Base-by-base conservation (phyloP, 92 coral and sea anemone genomes). In the Ricordea florida region DNA sequence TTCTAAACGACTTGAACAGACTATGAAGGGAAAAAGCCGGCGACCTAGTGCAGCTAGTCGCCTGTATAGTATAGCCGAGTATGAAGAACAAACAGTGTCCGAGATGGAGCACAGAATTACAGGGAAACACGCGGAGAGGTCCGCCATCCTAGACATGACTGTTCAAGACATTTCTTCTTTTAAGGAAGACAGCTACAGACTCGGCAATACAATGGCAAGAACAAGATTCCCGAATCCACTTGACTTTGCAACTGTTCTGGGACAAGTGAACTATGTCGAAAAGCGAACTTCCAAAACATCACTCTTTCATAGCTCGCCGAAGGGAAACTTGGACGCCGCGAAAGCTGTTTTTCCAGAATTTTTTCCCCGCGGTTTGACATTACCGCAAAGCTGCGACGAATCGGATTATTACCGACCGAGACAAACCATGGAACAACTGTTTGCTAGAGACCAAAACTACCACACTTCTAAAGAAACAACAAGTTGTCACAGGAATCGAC, bases 261-360 rank as follows among this genome's bases (percentile, higher is more conserved):
- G 28, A 42, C 7, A 11, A 23, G 68, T 14, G 2, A 4, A 8
- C 17, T 16, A 13, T n/a, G 8, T 64, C 40, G 5, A 28, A 16
- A 17, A 44, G 1, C 6, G 14, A 9, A 13, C 21, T 3, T 16
- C 40, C n/a, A 32, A 7, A 16, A 48, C 31, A 24, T 66, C 45
- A 10, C 32, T 17, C 4, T 25, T 40, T 20, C 69, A 38, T 4
- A 22, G 30, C 14, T 0, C 33, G 16, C 38, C 28, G 35, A 29
- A 22, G 21, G 35, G 25, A 18, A 47, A 33, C 6, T 9, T 48
- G n/a, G 35, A 17, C 9, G 44, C 46, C 32, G 74, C 58, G 10
- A 66, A 31, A 49, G 60, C 46, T n/a, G 22, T 34, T n/a, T 48
- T 66, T 8, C 74, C 74, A n/a, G 74, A 66, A 22, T 66, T 48